Conservation (phyloP, 2,113 vertebrate species). For the Pseudorhombus dupliciocellatus region DNA sequence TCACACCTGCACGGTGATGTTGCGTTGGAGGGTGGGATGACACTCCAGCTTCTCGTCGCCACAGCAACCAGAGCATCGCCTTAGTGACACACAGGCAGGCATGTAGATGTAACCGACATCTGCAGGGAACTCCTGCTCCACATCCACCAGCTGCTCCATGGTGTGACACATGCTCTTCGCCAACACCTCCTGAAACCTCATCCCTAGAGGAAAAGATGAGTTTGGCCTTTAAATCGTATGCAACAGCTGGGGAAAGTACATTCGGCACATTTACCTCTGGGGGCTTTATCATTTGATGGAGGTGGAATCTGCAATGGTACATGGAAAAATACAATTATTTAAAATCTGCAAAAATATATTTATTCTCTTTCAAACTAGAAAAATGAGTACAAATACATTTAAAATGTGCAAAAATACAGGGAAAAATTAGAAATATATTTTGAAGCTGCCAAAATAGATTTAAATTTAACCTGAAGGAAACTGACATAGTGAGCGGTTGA, state of each 20-base stretch:
- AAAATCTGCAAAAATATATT: no score
- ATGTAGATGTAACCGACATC: constrained; percentile 86
- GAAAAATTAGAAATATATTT: neutral
- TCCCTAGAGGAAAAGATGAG: constrained; percentile 68
- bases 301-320: constrained; percentile 43
- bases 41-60: constrained; percentile 86
- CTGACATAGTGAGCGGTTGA: neutral
- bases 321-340: neutral
- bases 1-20: constrained; percentile 88
- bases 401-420: neutral
- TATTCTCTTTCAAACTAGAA: neutral
- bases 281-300: neutral
- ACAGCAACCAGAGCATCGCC: constrained; percentile 91
- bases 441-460: neutral
- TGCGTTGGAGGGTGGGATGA: constrained; percentile 73
- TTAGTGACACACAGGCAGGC: constrained; percentile 87
- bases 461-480: no score
- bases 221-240: neutral
- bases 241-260: neutral
- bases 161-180: constrained; percentile 87
- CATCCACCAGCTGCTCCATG: constrained; percentile 88
- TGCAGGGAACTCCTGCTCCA: constrained; percentile 85
- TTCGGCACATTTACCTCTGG: constrained; percentile 41
- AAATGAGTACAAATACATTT: no score
- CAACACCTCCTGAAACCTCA: constrained; percentile 87